A percentile compares a stretch with the other conserved stretches of the same genome.
phyloP scores from a whole-genome alignment of 2,797 vertebrate genomes.

The Mormyrus hasselquistii region DNA sequence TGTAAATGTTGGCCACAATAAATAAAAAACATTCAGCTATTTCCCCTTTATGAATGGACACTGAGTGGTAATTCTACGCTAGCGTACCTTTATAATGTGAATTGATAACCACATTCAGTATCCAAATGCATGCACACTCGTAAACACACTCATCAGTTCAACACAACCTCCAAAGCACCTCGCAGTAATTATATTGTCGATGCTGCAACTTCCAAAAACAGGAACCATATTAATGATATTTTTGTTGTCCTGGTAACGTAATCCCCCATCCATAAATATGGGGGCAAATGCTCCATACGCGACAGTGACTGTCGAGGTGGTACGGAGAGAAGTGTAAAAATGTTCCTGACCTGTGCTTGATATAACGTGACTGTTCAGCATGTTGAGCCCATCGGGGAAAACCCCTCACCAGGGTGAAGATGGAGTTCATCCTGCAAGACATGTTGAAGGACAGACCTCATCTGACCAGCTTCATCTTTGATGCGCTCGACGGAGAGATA shows the following conservation, averaged over 20 bases:
- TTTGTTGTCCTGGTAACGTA: slow-evolving; percentile 53
- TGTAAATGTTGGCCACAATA: neutral
- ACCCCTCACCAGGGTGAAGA: slow-evolving; percentile 39
- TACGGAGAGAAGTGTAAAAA: slow-evolving; percentile 12
- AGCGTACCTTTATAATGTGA: neutral
- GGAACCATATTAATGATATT: slow-evolving; percentile 43
- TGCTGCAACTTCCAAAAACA: slow-evolving; percentile 51
- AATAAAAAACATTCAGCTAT: neutral
- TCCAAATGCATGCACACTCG: slow-evolving; percentile 34
- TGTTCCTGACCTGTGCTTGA: neutral
- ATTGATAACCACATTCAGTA: slow-evolving; percentile 38
- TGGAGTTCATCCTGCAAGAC: slow-evolving; percentile 57
- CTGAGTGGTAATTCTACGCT: neutral
- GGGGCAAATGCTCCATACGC: slow-evolving; percentile 20
- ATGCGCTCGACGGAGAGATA: slow-evolving; percentile 59
- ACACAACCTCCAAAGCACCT: slow-evolving; percentile 33
- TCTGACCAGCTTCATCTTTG: slow-evolving; percentile 58
- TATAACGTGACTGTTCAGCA: slow-evolving; percentile 18
- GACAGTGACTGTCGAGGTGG: slow-evolving; percentile 23
- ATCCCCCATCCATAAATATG: slow-evolving; percentile 43
- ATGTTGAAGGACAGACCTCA: slow-evolving; percentile 63
- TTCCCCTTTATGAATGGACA: neutral
- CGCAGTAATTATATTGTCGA: slow-evolving; percentile 47
- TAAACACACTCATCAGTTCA: slow-evolving; percentile 28
- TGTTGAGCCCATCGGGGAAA: slow-evolving; percentile 46